Conservation (phyloP, 2,797 vertebrate genomes). For the Parauchenoglanis punctatus region DNA sequence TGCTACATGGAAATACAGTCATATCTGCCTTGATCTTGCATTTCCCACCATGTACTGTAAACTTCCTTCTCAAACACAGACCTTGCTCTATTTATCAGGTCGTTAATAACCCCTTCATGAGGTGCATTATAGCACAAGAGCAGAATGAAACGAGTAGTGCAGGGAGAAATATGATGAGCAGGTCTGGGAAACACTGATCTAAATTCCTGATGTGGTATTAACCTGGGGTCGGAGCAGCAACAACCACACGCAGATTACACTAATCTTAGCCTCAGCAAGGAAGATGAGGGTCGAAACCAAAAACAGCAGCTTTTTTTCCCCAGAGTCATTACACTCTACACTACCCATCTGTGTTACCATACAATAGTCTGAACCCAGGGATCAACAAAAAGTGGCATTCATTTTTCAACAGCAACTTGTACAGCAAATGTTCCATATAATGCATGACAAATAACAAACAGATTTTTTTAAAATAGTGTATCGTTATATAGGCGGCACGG, state of each 20-base stretch:
- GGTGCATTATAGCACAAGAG: not conserved
- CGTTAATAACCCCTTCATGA: not conserved
- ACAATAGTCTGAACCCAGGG: not conserved
- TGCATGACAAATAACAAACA: not conserved
- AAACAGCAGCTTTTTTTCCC: not conserved
- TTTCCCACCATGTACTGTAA: not conserved
- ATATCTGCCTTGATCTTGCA: not conserved
- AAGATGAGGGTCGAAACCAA: not conserved
- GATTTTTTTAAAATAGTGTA: not conserved
- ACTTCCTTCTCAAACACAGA: not conserved
- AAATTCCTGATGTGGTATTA: conserved; percentile 18
- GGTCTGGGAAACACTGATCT: not conserved
- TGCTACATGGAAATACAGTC: not conserved
- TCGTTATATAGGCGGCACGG: too few relatives aligned
- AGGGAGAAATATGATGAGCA: not conserved
- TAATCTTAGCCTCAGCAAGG: conserved; percentile 6
- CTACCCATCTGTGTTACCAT: not conserved
- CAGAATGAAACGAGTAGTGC: not conserved
- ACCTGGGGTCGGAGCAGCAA: conserved; percentile 29
- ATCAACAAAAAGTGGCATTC: not conserved
- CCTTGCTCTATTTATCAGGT: not conserved
- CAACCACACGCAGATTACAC: conserved; percentile 30
- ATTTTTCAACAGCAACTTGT: not conserved
- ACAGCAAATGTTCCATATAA: not conserved
- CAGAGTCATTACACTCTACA: not conserved